phyloP scores from a whole-genome alignment of 2,888 invertebrate species.

The Dasypolia templi region DNA sequence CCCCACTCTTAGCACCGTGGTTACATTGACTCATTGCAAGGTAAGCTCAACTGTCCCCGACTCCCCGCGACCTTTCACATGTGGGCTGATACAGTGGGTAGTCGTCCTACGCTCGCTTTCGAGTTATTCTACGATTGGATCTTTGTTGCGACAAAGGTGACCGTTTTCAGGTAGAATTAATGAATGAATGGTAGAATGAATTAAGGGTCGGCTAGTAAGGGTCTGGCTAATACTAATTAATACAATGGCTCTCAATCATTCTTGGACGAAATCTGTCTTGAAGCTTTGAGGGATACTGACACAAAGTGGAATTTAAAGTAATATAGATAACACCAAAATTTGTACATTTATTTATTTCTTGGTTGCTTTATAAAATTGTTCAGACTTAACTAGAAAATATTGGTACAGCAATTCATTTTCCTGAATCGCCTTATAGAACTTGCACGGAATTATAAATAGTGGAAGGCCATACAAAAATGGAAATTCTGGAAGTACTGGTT shows the following conservation, averaged over 20 bases:
- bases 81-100: constrained; percentile 46
- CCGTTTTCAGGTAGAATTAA: constrained; percentile 23
- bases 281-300: background rate
- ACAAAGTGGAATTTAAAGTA: background rate
- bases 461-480: constrained; percentile 48
- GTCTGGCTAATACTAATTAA: background rate
- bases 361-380: background rate
- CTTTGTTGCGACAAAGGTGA: constrained; percentile 34
- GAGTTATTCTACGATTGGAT: constrained; percentile 27
- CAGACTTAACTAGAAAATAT: constrained; percentile 18
- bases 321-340: background rate
- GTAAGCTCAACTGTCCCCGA: constrained; percentile 69
- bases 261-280: background rate
- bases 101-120: constrained; percentile 50
- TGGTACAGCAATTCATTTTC: constrained; percentile 45
- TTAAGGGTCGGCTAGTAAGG: background rate
- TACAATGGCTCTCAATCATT: constrained; percentile 2
- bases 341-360: background rate
- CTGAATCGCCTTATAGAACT: constrained; percentile 57
- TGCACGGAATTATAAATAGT: constrained; percentile 48
- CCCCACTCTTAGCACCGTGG: constrained; percentile 85
- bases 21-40: constrained; percentile 89
- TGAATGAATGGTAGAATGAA: background rate
- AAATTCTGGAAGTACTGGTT: constrained; percentile 48
- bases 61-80: constrained; percentile 32